phyloP scores from a whole-genome alignment of 2,797 vertebrate genomes.

The Rhinogobio ventralis region DNA sequence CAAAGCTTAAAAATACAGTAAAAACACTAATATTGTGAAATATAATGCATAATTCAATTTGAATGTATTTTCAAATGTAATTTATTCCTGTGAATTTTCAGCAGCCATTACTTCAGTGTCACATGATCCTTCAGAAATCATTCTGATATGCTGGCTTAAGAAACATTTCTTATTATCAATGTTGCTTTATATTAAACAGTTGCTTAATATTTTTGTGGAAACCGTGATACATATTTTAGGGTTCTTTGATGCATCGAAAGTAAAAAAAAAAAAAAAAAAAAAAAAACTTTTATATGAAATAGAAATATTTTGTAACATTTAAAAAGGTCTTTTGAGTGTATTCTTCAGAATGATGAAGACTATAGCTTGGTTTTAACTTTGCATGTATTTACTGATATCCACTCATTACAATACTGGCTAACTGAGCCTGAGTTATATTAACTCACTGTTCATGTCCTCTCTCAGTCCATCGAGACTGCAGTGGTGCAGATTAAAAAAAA shows the following conservation, averaged over 20 bases:
- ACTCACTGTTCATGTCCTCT: background rate
- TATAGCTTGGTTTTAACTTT: background rate
- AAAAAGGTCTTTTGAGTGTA: background rate
- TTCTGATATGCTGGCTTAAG: background rate
- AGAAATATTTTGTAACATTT: background rate
- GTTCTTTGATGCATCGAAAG: background rate
- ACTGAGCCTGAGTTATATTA: background rate
- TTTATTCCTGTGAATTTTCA: background rate
- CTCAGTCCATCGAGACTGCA: background rate
- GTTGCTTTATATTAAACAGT: background rate
- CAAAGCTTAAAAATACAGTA: background rate
- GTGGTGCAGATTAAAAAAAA: constrained; percentile 8
- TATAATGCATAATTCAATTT: background rate
- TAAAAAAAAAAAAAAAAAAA: background rate
- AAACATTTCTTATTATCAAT: background rate
- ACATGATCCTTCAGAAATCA: background rate
- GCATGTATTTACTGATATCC: background rate
- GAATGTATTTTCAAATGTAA: too few relatives aligned
- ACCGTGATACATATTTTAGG: background rate
- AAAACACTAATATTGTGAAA: background rate
- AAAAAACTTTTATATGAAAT: background rate
- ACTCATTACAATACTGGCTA: background rate
- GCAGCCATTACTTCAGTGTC: background rate
- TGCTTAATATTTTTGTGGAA: background rate
- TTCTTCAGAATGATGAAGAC: background rate